Evolutionary conservation across 53 echinoderm and acorn worm species (phyloP).

Genomic region (Actinopyga echinites): DNA sequence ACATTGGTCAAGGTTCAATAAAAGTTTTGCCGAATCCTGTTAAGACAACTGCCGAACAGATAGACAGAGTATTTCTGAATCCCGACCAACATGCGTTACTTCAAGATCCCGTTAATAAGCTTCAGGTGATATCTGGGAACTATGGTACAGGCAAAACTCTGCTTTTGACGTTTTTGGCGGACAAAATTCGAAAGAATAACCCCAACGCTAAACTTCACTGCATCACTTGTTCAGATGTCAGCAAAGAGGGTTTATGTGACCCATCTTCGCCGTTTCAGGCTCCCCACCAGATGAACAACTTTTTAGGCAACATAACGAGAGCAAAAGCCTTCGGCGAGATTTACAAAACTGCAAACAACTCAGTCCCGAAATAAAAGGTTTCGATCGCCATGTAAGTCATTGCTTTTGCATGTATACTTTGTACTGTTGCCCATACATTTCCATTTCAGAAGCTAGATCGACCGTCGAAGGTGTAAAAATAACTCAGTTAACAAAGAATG

Average conservation of each 20-base stretch:
- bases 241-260: background rate
- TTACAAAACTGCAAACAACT: background rate
- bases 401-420: background rate
- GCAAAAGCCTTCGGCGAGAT: background rate
- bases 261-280: background rate
- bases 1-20: background rate
- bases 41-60: background rate
- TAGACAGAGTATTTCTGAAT: background rate
- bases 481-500: background rate
- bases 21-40: constrained; percentile 3
- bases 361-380: background rate
- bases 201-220: background rate
- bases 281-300: background rate
- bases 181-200: background rate
- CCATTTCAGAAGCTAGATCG: too few species aligned
- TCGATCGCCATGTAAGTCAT: too few species aligned
- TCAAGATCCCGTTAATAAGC: background rate
- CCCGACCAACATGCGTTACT: background rate
- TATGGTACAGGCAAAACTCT: constrained; percentile 11
- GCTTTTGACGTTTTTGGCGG: background rate
- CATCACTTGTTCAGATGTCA: constrained; percentile 1
- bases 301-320: background rate
- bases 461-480: too few species aligned
- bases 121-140: constrained; percentile 6
- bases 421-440: too few species aligned